phyloP scores from a whole-genome alignment of 1,140 invertebrate species.

The Drosophila fuyamai region DNA sequence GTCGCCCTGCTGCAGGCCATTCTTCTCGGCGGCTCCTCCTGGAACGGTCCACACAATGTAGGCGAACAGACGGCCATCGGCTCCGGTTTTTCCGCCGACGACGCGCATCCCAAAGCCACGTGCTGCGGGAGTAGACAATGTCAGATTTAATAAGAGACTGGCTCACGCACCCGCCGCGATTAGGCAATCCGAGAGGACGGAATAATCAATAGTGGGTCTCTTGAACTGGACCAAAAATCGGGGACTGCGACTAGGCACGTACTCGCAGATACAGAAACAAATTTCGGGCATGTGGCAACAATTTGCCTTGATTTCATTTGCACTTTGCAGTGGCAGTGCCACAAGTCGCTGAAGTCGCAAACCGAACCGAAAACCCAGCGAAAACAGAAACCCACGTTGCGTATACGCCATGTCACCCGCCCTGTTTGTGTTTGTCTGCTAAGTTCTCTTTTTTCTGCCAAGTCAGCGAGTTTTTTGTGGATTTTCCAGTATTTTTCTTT shows the following conservation, averaged over 20 bases:
- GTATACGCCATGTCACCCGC: slow-evolving; percentile 52
- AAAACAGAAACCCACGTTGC: slow-evolving; percentile 32
- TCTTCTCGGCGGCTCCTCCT: slow-evolving; percentile 95
- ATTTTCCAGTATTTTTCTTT: slow-evolving; percentile 43
- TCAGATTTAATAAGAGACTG: slow-evolving; percentile 60
- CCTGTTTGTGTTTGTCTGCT: slow-evolving; percentile 39
- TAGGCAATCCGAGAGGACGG: slow-evolving; percentile 35
- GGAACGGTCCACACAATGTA: slow-evolving; percentile 96
- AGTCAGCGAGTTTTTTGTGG: slow-evolving; percentile 38
- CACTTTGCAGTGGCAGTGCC: slow-evolving; percentile 64
- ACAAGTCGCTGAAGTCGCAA: slow-evolving; percentile 17
- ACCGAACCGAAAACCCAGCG: background rate
- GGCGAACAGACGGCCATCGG: slow-evolving; percentile 93
- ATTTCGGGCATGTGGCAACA: slow-evolving; percentile 71
- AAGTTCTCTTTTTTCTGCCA: slow-evolving; percentile 58
- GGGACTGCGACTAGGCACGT: slow-evolving; percentile 53
- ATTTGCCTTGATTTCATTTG: slow-evolving; percentile 81
- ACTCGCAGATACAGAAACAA: slow-evolving; percentile 54
- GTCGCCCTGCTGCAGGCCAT: slow-evolving; percentile 93
- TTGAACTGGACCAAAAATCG: slow-evolving; percentile 37
- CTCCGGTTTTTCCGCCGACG: slow-evolving; percentile 93
- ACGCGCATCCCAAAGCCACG: slow-evolving; percentile 97
- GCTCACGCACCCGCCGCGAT: slow-evolving; percentile 40
- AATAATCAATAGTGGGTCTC: slow-evolving; percentile 65
- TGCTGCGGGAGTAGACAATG: slow-evolving; percentile 86